Evolutionary conservation across 2,113 vertebrate species (phyloP).

Genomic region (Oncorhynchus clarkii): DNA sequence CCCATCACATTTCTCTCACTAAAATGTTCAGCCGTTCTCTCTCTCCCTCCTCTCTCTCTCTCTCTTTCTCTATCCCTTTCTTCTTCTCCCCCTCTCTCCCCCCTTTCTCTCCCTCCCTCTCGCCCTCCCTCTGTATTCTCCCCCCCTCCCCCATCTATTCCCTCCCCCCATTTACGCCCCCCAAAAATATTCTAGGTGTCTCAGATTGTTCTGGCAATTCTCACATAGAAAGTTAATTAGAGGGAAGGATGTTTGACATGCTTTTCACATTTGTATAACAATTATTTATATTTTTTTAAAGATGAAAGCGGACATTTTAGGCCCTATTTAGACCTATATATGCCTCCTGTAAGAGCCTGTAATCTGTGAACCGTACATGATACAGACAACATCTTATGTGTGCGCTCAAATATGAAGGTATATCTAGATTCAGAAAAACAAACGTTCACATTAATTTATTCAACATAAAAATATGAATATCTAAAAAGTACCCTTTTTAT

Average conservation of each 20-base stretch:
- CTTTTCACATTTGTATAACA: too few species aligned
- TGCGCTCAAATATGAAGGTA: too few species aligned
- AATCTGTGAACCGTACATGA: background rate
- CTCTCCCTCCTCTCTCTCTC: background rate
- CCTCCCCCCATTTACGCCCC: background rate
- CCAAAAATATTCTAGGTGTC: background rate
- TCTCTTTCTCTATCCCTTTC: constrained; percentile 9
- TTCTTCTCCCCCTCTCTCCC: constrained; percentile 19
- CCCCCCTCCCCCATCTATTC: background rate
- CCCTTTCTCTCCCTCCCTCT: background rate
- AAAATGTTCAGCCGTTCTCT: background rate
- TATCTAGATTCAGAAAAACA: too few species aligned
- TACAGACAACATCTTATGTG: constrained; percentile 16
- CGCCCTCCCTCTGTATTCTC: background rate
- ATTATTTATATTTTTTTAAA: too few species aligned
- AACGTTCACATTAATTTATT: too few species aligned
- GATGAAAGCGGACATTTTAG: too few species aligned
- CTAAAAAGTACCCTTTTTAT: too few species aligned
- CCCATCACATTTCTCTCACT: background rate
- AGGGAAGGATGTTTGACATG: too few species aligned
- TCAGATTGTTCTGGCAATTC: background rate
- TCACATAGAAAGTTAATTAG: too few species aligned
- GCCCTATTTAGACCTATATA: too few species aligned
- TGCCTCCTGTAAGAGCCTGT: too few species aligned
- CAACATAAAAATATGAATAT: too few species aligned